phyloP scores from a whole-genome alignment of 2,888 invertebrate genomes.

The Elysia crispata region DNA sequence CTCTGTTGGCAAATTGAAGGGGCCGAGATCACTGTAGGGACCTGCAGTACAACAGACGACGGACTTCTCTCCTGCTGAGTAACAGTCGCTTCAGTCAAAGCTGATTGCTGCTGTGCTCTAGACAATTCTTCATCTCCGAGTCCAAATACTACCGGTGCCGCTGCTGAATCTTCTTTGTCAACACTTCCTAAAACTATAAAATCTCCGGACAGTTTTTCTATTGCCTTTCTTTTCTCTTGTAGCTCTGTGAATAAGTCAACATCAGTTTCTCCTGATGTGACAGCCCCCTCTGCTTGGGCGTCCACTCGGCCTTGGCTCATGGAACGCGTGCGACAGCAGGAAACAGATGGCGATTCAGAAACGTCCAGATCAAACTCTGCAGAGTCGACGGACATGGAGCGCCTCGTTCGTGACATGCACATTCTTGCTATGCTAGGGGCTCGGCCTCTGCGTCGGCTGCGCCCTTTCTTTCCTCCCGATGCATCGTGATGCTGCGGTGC shows the following conservation, averaged over 20 bases:
- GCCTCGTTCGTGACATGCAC: constrained; percentile 65
- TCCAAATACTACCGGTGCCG: no score
- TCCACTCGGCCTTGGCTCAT: no score
- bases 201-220: no score
- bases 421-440: constrained; percentile 69
- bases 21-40: no score
- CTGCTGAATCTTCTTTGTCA: no score
- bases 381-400: constrained; percentile 56
- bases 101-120: no score
- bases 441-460: constrained; percentile 49
- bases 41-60: constrained; percentile 29
- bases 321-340: constrained; percentile 67
- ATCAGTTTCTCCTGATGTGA: neutral
- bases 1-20: no score
- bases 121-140: no score
- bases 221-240: no score
- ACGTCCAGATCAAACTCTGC: constrained; percentile 38
- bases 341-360: constrained; percentile 64
- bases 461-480: neutral
- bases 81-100: no score
- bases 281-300: neutral
- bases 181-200: no score
- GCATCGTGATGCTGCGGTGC: neutral
- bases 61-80: constrained; percentile 36
- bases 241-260: no score